phyloP scores from a whole-genome alignment of 2,888 invertebrate genomes.

The Drosophila cyrtoloma region DNA sequence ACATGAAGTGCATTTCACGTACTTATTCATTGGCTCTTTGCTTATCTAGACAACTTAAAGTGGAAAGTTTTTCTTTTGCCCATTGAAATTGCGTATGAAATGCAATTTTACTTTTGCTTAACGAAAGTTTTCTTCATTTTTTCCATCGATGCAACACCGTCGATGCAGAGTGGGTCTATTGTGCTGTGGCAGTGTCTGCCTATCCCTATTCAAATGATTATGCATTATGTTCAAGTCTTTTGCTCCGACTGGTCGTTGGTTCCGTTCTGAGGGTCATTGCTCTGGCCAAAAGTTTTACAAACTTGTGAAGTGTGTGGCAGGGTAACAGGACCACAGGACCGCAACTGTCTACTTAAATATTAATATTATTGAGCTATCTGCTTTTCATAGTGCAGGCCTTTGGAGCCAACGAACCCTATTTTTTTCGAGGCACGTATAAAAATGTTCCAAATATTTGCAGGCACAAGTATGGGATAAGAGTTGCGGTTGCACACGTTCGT shows the following conservation, averaged over 20 bases:
- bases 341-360: constrained; percentile 64
- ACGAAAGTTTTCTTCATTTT: constrained; percentile 34
- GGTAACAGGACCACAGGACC: not conserved
- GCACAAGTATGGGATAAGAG: constrained; percentile 8
- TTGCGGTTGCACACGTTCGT: constrained; percentile 22
- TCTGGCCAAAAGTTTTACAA: constrained; percentile 38
- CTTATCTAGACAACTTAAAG: constrained; percentile 61
- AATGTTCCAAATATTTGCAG: constrained; percentile 40
- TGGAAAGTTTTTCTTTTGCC: constrained; percentile 44
- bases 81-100: constrained; percentile 67
- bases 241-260: constrained; percentile 26
- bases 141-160: constrained; percentile 36
- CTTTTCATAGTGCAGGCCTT: constrained; percentile 31
- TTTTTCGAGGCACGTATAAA: constrained; percentile 12
- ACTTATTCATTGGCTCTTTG: constrained; percentile 20
- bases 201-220: constrained; percentile 77
- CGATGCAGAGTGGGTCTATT: constrained; percentile 14
- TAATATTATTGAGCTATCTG: constrained; percentile 72
- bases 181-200: constrained; percentile 13
- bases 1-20: constrained; percentile 32
- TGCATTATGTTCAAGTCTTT: constrained; percentile 70
- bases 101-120: constrained; percentile 59
- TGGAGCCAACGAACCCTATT: constrained; percentile 28
- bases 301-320: constrained; percentile 40
- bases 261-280: constrained; percentile 44